Evolutionary conservation across 2,888 invertebrate species (phyloP).

Genomic region (Dascillus cervinus): DNA sequence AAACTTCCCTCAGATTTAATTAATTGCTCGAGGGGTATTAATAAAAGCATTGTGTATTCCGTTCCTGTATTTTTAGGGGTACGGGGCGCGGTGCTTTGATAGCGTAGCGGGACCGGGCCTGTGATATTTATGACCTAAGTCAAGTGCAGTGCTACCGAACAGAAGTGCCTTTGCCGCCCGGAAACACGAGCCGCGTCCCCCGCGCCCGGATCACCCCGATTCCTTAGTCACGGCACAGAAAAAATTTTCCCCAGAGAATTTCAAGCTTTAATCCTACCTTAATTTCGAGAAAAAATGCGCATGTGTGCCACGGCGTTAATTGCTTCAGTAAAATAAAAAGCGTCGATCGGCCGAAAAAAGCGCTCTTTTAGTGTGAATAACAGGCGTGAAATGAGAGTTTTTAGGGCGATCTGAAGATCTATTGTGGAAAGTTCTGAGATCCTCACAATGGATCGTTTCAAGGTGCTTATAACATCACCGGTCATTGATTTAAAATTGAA

Average conservation of each 20-base stretch:
- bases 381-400: constrained; percentile 37
- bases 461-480: constrained; percentile 15
- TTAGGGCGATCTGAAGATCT: constrained; percentile 20
- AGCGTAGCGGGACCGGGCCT: constrained; percentile 17
- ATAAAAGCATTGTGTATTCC: no score
- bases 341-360: constrained; percentile 19
- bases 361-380: constrained; percentile 33
- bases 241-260: no score
- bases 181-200: constrained; percentile 10
- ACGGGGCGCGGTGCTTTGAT: no score
- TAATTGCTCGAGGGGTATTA: no score
- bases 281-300: no score
- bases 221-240: no score
- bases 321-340: constrained; percentile 19
- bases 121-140: constrained; percentile 24
- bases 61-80: no score
- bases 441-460: constrained; percentile 17
- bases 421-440: constrained; percentile 18
- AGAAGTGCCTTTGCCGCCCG: constrained; percentile 13
- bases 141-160: constrained; percentile 23
- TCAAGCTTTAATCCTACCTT: no score
- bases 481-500: constrained; percentile 18
- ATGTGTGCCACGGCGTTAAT: constrained; percentile 18
- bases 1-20: no score
- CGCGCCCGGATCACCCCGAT: no score